Evolutionary conservation across 2,797 vertebrate species (phyloP).

Genomic region (Falco rusticolus): DNA sequence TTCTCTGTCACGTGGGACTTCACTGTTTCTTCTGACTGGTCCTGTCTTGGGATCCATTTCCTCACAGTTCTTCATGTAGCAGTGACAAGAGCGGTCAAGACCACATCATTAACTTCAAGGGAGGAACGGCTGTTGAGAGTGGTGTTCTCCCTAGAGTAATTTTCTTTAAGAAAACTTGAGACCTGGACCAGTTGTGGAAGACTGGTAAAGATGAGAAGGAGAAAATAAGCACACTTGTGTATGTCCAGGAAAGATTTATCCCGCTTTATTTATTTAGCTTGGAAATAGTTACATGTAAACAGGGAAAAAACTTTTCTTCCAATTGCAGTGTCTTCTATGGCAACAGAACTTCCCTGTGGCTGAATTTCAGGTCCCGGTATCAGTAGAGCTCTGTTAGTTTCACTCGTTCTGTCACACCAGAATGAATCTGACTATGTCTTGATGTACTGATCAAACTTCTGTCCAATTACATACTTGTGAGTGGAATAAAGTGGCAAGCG

Average conservation of each 20-base stretch:
- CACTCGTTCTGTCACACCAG: not conserved
- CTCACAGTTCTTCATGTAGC: not conserved
- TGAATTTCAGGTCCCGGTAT: not conserved
- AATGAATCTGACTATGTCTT: not conserved
- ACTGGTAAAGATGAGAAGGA: not conserved
- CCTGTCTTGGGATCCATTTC: not conserved
- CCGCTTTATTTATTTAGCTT: not conserved
- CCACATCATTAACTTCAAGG: not conserved
- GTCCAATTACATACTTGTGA: not conserved
- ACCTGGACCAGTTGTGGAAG: not conserved
- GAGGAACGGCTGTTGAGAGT: not conserved
- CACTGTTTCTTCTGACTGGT: not conserved
- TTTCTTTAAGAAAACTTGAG: no score
- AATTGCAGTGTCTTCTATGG: not conserved
- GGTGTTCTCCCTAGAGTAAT: not conserved
- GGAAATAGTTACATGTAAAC: not conserved
- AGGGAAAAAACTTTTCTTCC: not conserved
- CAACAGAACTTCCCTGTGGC: not conserved
- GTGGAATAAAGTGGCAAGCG: not conserved
- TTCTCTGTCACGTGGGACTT: not conserved
- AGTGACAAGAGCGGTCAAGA: not conserved
- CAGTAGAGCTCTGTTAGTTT: not conserved
- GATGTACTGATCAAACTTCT: not conserved
- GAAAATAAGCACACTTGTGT: not conserved
- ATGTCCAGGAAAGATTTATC: not conserved